These are phyloP conservation scores for Eilema sororculum DNA, from an alignment of 2,888 invertebrate genomes.

Conservation along the genomic window DNA sequence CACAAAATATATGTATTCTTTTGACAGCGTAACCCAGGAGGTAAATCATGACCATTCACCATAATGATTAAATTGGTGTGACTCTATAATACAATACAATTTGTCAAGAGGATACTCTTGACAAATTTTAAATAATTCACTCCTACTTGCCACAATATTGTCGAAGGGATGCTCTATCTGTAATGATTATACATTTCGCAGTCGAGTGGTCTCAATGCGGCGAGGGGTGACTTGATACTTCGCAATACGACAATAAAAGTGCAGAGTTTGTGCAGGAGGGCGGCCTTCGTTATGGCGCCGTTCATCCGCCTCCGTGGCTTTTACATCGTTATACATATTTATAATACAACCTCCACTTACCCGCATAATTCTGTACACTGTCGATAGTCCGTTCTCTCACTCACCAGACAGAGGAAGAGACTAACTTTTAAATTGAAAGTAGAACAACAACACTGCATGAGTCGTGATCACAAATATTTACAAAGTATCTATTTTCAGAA, in stretches of 20 bases:
- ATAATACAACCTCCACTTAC: slow-evolving; percentile 69
- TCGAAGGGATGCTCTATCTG: slow-evolving; percentile 72
- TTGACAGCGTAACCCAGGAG: neutral
- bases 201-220: slow-evolving; percentile 72
- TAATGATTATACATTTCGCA: slow-evolving; percentile 80
- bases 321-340: slow-evolving; percentile 76
- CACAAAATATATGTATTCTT: no score
- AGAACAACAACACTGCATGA: neutral
- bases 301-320: slow-evolving; percentile 65
- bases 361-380: slow-evolving; percentile 26
- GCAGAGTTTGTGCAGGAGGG: slow-evolving; percentile 63
- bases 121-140: slow-evolving; percentile 37
- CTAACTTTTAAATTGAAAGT: neutral
- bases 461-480: no score
- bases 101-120: no score
- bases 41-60: neutral
- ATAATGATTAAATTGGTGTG: neutral
- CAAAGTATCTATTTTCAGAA: neutral
- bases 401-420: neutral
- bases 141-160: slow-evolving; percentile 64
- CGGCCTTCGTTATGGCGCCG: slow-evolving; percentile 57
- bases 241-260: slow-evolving; percentile 69
- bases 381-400: neutral
- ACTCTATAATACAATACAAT: slow-evolving; percentile 13
- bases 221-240: slow-evolving; percentile 60